These are phyloP conservation scores for Leptinotarsa defecta DNA, from an alignment of 1,140 invertebrate species.

Conservation along the genomic window DNA sequence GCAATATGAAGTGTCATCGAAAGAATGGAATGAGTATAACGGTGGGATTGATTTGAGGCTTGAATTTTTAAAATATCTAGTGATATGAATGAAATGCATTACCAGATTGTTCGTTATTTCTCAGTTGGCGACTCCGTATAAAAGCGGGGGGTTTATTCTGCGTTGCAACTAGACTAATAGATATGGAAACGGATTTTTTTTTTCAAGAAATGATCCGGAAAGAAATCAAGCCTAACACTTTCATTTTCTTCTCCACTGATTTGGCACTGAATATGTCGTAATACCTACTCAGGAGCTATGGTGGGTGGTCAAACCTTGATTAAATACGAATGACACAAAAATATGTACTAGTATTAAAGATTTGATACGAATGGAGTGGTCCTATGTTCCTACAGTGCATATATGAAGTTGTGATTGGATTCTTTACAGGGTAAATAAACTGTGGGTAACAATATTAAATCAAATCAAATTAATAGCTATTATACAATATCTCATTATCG, in stretches of 20 bases:
- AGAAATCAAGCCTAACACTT: background rate
- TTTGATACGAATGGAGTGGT: no score
- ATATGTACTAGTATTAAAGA: no score
- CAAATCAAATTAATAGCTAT: no score
- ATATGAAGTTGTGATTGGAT: no score
- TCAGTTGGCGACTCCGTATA: background rate
- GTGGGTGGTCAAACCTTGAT: no score
- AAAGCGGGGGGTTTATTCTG: background rate
- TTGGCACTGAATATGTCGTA: background rate
- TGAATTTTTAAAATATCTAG: background rate
- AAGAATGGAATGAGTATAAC: conserved; percentile 3
- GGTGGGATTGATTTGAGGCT: background rate
- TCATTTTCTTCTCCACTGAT: background rate
- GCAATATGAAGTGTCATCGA: background rate
- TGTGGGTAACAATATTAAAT: no score
- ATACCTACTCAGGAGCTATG: no score
- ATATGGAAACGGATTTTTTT: background rate
- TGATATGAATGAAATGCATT: background rate
- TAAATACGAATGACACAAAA: no score
- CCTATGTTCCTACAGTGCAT: no score
- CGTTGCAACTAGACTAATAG: background rate
- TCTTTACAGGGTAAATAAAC: no score
- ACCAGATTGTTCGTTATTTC: background rate
- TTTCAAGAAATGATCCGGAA: background rate
- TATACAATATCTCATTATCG: no score